These are phyloP conservation scores for Strigamia transsilvanica DNA, from an alignment of 2,888 invertebrate species.

Conservation along the genomic window DNA sequence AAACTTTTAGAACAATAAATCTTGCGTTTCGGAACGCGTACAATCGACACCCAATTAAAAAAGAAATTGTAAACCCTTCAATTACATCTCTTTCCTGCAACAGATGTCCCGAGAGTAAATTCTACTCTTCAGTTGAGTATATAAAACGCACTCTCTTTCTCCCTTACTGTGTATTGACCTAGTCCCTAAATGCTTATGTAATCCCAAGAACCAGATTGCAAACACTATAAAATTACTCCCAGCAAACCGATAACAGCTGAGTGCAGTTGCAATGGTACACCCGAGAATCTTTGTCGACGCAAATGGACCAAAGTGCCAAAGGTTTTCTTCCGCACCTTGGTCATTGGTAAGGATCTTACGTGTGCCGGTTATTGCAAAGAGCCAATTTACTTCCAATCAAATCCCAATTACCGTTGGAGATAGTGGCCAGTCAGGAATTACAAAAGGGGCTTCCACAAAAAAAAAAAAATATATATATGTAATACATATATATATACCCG, in stretches of 20 bases:
- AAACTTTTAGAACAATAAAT: neutral
- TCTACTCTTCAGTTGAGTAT: constrained; percentile 25
- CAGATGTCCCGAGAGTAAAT: constrained; percentile 27
- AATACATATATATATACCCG: no score
- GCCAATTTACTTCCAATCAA: constrained; percentile 53
- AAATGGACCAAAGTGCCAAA: constrained; percentile 35
- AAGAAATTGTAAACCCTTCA: constrained; percentile 17
- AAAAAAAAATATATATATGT: no score
- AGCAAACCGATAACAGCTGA: constrained; percentile 39
- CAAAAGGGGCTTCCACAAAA: neutral
- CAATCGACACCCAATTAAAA: constrained; percentile 29
- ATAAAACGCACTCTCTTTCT: constrained; percentile 24
- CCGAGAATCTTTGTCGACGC: constrained; percentile 36
- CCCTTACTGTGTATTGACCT: constrained; percentile 22
- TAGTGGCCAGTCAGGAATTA: neutral
- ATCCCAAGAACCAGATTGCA: constrained; percentile 50
- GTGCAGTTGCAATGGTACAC: constrained; percentile 42
- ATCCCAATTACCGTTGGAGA: constrained; percentile 38
- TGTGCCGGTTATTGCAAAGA: constrained; percentile 48
- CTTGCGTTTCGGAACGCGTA: neutral
- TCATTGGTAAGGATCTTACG: constrained; percentile 29
- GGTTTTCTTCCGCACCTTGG: constrained; percentile 25
- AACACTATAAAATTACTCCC: constrained; percentile 48
- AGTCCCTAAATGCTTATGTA: constrained; percentile 46
- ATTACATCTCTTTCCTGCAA: constrained; percentile 24